Evolutionary conservation across 1,140 invertebrate species (phyloP), one percentile per base, ranked within the genome.

Genomic region (Cecropterus lyciades): DNA sequence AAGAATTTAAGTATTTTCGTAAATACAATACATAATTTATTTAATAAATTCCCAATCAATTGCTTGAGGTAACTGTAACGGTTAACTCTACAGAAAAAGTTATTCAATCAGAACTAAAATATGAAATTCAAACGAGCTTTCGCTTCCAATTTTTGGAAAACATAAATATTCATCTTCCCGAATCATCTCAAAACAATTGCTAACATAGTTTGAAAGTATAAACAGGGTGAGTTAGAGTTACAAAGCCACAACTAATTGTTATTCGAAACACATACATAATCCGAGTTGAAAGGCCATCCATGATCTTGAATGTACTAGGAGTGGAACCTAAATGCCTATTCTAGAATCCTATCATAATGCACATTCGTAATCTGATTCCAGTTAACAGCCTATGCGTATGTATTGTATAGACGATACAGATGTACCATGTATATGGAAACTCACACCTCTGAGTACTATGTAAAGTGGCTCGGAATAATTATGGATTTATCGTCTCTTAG

Each of bases 221-320:
- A 73, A 67, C 65, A 69, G 67, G 65, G 64, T 46, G 69, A 64
- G 64, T 43, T 70, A 63, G 68, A 63, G 55, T 67, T 52, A 57
- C 67, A 55, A 65, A 69, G 67, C 60, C 73, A 60, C 69, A 74
- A 65, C 71, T 79, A 75, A 79, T 85, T 84, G 79, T 76, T 72
- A 84, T 85, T 84, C 83, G 66, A 64, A 69, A 69, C 78, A 78
- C 81, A 82, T 82, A 82, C 77, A 77, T 82, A 84, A 85, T 84
- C 81, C 75, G 65, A 59, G 48, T 67, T 65, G 72, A 80, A 73
- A 78, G 83, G 72, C 77, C 79, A 72, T 83, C 77, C 77, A 71
- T 85, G 81, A 85, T 85, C 80, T 85, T 83, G 71, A 78, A 77
- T 70, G 68, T 52, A 75, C 74, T 76, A 72, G 77, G 77, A 70